Evolutionary conservation across 2,113 vertebrate species (phyloP).

Genomic region (Ammodramus savannarum): DNA sequence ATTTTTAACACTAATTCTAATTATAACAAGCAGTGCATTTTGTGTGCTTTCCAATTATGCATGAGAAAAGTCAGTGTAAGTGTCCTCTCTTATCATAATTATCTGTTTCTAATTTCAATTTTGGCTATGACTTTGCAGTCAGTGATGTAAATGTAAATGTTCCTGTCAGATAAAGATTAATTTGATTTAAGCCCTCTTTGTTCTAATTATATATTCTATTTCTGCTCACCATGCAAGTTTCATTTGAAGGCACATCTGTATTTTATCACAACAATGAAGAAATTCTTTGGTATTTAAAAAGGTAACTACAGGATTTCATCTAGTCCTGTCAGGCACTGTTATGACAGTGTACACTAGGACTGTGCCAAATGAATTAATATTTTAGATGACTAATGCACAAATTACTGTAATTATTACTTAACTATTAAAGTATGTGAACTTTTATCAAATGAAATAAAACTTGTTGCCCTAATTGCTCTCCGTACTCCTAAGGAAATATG

Average conservation of each 20-base stretch:
- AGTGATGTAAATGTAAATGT: slow-evolving; percentile 85
- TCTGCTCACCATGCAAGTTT: slow-evolving; percentile 80
- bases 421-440: slow-evolving; percentile 64
- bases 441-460: slow-evolving; percentile 67
- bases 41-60: slow-evolving; percentile 79
- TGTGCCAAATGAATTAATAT: slow-evolving; percentile 72
- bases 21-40: slow-evolving; percentile 77
- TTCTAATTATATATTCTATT: slow-evolving; percentile 87
- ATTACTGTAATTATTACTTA: slow-evolving; percentile 72
- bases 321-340: slow-evolving; percentile 57
- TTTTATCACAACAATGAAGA: slow-evolving; percentile 77
- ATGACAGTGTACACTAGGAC: slow-evolving; percentile 34
- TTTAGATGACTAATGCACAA: slow-evolving; percentile 66
- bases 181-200: slow-evolving; percentile 83
- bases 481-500: slow-evolving; percentile 53
- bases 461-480: slow-evolving; percentile 67
- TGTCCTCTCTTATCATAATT: slow-evolving; percentile 84
- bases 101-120: slow-evolving; percentile 88
- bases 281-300: slow-evolving; percentile 63
- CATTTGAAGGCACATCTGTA: slow-evolving; percentile 76
- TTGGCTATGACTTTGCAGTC: slow-evolving; percentile 81
- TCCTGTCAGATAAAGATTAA: slow-evolving; percentile 86
- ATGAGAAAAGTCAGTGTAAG: slow-evolving; percentile 74
- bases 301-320: slow-evolving; percentile 60
- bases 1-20: slow-evolving; percentile 76